These are phyloP conservation scores for Stenotaenia linearis DNA, from an alignment of 2,888 invertebrate species.

Conservation along the genomic window DNA sequence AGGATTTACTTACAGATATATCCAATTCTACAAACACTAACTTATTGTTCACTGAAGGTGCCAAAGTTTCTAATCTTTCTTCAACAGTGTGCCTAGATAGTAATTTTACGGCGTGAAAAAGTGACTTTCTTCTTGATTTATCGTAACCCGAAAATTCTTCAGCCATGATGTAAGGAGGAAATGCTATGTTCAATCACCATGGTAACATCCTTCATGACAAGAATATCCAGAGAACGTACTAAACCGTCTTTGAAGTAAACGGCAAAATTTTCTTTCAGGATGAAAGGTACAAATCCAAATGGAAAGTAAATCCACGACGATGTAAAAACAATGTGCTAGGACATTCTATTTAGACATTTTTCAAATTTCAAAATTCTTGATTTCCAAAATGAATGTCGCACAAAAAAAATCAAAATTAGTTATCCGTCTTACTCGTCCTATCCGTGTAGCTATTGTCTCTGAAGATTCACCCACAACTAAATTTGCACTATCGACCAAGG, in stretches of 20 bases:
- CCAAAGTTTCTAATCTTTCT: background rate
- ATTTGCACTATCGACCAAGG: slow-evolving; percentile 11
- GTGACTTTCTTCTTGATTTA: background rate
- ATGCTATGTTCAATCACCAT: no score
- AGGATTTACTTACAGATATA: slow-evolving; percentile 15
- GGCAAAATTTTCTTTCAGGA: background rate
- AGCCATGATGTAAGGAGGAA: background rate
- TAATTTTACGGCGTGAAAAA: background rate
- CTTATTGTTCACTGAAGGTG: background rate
- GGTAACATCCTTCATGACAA: background rate
- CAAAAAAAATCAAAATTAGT: background rate
- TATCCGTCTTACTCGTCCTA: background rate
- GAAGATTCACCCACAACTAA: background rate
- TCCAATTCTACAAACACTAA: background rate
- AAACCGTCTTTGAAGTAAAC: background rate
- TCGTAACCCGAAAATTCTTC: background rate
- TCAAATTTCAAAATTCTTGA: background rate
- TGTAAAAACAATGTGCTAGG: no score
- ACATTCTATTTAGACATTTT: no score
- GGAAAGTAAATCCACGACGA: background rate
- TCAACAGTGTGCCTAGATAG: background rate
- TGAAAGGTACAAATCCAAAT: background rate
- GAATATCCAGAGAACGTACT: background rate
- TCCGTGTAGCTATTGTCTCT: background rate
- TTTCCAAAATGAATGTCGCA: no score